Percentiles rank a stretch among this genome's conserved stretches.
Conservation (phyloP, 2,888 invertebrate genomes). For the Entomobrya proxima region DNA sequence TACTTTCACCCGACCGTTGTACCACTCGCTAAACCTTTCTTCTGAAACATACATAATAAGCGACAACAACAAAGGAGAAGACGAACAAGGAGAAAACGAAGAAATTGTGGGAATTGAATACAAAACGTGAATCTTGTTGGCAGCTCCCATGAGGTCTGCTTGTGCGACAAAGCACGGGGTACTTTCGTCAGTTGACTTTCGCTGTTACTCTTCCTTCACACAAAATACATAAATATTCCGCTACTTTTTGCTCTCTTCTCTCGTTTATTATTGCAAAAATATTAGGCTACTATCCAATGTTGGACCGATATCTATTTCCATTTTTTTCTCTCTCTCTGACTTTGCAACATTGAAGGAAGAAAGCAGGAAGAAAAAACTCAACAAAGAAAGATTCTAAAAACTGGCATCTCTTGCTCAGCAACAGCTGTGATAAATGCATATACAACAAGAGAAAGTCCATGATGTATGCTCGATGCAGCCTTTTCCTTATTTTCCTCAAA, state of each 20-base stretch:
- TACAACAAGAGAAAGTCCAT: slow-evolving; percentile 1
- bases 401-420: neutral
- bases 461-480: slow-evolving; percentile 13
- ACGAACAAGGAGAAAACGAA: neutral
- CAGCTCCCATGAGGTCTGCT: slow-evolving; percentile 26
- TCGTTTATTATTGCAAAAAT: neutral
- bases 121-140: slow-evolving; percentile 39
- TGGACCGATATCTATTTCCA: neutral
- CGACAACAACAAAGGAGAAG: neutral
- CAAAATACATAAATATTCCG: too few species aligned
- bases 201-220: neutral
- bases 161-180: neutral
- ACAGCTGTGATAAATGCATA: slow-evolving; percentile 42
- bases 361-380: neutral
- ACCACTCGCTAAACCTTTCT: neutral
- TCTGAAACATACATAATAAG: neutral
- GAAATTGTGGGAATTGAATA: slow-evolving; percentile 33
- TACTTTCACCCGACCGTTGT: neutral
- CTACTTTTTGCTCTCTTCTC: too few species aligned
- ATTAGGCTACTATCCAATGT: neutral
- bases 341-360: neutral
- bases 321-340: neutral
- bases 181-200: slow-evolving; percentile 18
- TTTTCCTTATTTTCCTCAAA: neutral
- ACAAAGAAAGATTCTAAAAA: neutral